Evolutionary conservation across 92 coral and sea anemone species (phyloP), one percentile per base, ranked within the genome.

Genomic region (Porites evermanni): DNA sequence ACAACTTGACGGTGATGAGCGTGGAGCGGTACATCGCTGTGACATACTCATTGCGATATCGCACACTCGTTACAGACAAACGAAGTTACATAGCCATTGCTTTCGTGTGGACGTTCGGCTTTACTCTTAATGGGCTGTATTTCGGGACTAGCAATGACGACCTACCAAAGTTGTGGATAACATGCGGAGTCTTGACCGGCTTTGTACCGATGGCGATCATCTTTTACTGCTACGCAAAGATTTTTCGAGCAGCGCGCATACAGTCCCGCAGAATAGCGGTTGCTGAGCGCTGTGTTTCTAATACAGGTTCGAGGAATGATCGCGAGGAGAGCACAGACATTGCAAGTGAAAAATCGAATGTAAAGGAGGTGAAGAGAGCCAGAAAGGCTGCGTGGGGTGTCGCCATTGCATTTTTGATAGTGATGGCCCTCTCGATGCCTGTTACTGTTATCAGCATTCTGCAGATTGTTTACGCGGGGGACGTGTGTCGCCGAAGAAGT

Each of bases 331-430:
- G 44, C 38, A 9, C 73, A 8, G 84, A 79, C 1, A 58, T 59
- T 0, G 77, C 77, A 58, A 75, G 52, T 38, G 77, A 71, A 53
- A 85, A 82, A 53, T 14, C 69, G 14, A 4, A 58, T 12, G 47
- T 66, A 29, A 59, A 51, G 21, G 98, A 92, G 21, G 86, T 86
- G 2, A 83, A 80, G 53, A 87, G 87, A 54, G 83, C 94, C 79
- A 84, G 87, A 51, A 94, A 94, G 44, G 89, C 94, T 70, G 98
- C 98, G 0, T 79, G 77, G 83, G 90, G 96, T 8, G 87, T 93
- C 14, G 95, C 89, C 1, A 90, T 94, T n/a, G 87, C 93, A 18
- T 72, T 94, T 38, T 84, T 74, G 1, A 86, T 93, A 18, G 94
- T 88, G 47, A 14, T 89, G 8, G 44, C 75, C 7, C 44, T 89